These are phyloP conservation scores for Xestobium rufovillosum DNA, from an alignment of 2,888 invertebrate species.

Conservation along the genomic window DNA sequence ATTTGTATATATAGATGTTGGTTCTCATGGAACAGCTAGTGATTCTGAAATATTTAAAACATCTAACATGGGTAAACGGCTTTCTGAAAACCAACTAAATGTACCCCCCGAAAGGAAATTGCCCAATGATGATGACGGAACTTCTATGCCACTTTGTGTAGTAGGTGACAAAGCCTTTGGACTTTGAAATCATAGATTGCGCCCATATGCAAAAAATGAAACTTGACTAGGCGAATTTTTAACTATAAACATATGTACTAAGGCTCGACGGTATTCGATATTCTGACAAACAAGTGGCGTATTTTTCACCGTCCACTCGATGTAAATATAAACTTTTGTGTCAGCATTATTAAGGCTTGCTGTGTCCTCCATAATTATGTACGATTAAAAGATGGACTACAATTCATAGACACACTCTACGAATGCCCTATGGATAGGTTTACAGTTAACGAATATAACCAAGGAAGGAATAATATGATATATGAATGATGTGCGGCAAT, in stretches of 20 bases:
- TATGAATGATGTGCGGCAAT: too few relatives aligned
- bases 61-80: slow-evolving; percentile 26
- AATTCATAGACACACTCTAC: slow-evolving; percentile 19
- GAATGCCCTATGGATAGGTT: slow-evolving; percentile 16
- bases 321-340: slow-evolving; percentile 12
- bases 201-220: slow-evolving; percentile 29
- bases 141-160: slow-evolving; percentile 26
- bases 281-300: slow-evolving; percentile 32
- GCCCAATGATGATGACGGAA: slow-evolving; percentile 25
- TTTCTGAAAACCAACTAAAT: slow-evolving; percentile 21
- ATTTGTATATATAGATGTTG: slow-evolving; percentile 25
- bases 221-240: slow-evolving; percentile 20
- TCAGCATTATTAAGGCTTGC: slow-evolving; percentile 15
- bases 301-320: slow-evolving; percentile 11
- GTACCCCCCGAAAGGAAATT: slow-evolving; percentile 24
- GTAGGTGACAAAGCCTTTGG: slow-evolving; percentile 32
- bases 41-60: slow-evolving; percentile 28
- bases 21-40: slow-evolving; percentile 25
- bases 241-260: slow-evolving; percentile 25
- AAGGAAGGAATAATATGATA: slow-evolving; percentile 21
- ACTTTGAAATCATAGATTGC: slow-evolving; percentile 27
- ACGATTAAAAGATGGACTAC: slow-evolving; percentile 16
- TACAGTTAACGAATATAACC: slow-evolving; percentile 18
- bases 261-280: slow-evolving; percentile 30
- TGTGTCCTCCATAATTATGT: slow-evolving; percentile 18